A percentile compares a stretch with the other conserved stretches of the same genome.
phyloP scores from a whole-genome alignment of 1,140 invertebrate species.

The Papilio xuthus region DNA sequence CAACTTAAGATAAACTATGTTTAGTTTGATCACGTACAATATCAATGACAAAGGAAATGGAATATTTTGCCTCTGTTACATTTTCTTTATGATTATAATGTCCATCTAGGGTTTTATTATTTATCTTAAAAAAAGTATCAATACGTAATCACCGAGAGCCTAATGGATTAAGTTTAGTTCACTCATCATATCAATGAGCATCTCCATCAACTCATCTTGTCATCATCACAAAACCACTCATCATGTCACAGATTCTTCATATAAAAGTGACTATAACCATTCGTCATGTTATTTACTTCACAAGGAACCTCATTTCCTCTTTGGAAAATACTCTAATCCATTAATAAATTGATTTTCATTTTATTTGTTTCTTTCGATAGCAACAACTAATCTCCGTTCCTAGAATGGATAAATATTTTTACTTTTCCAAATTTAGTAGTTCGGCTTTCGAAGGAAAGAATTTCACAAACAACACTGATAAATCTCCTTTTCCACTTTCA shows the following conservation, averaged over 20 bases:
- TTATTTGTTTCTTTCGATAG: neutral
- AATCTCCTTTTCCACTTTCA: neutral
- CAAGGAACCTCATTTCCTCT: neutral
- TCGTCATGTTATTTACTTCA: no score
- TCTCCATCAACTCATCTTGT: no score
- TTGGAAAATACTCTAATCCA: neutral
- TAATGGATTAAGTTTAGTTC: no score
- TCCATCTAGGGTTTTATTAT: neutral
- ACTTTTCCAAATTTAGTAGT: neutral
- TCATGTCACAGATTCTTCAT: no score
- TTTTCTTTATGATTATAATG: neutral
- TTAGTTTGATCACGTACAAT: conserved; percentile 18
- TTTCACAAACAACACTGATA: neutral
- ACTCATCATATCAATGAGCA: no score
- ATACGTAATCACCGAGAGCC: neutral
- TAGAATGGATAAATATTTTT: neutral
- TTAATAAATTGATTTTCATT: neutral
- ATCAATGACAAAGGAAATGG: neutral
- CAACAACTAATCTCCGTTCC: neutral
- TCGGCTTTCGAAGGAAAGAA: neutral
- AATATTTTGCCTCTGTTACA: neutral
- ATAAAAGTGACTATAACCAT: no score
- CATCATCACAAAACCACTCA: no score
- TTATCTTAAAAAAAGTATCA: neutral
- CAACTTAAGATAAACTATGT: neutral